Evolutionary conservation across 2,113 vertebrate genomes (phyloP), one percentile per base, ranked within the genome.

Genomic region (Neolamprologus cancellatus): DNA sequence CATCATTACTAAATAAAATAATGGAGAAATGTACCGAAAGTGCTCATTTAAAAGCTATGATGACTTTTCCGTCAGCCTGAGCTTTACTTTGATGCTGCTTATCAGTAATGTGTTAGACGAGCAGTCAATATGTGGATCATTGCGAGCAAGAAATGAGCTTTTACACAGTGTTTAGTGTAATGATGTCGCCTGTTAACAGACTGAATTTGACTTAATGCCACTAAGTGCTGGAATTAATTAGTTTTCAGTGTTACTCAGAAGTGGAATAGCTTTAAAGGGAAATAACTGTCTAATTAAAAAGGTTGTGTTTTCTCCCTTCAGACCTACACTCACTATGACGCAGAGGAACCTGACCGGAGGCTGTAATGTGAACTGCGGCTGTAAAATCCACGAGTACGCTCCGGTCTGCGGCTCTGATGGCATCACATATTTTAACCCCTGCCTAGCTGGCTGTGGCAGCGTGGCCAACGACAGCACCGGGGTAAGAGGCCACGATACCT

Each of bases 371-470:
- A 99, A 99, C 92, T 99, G 99, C 36, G 98, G 98, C 34, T 99
- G 99, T 89, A 97, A 94, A 91, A 99, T 97, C 92, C 97, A 99
- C 3, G 98, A 99, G 93, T 99, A 99, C 4, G 97, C 98, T 79
- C 99, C 99, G 7, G 99, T 99, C 61, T 99, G 99, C 84, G 99
- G 99, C 88, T 99, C 99, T 2, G 99, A 99, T 82, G 99, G 99
- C 92, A 99, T 99, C 91, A 99, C 99, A 0, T 99, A 99, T 94
- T 99, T 99, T 86, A 99, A 98, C 95, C 99, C 99, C 85, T 99
- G 99, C 91, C 95, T 99, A 88, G 99, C 99, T 41, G 99, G 99
- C 92, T 99, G 99, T 93, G 95, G 96, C 93, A 97, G 91, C 25
- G 96, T 98, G 83, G 96, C 97, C 89, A 99, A 99, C 83, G 96